Conservation (phyloP, 2,888 invertebrate genomes). For the Leptopilina syphax region DNA sequence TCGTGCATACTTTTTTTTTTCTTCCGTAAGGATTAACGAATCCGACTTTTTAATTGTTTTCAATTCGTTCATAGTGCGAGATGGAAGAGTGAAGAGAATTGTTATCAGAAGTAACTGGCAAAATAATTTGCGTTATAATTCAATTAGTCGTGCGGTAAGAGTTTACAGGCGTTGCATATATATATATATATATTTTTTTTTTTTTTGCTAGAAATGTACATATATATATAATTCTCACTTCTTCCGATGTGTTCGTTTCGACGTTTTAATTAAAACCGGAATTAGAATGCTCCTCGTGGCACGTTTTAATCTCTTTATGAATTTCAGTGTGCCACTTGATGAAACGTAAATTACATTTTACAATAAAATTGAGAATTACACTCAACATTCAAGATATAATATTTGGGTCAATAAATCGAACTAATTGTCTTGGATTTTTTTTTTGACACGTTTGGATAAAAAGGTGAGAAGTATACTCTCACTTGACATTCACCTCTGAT, state of each 20-base stretch:
- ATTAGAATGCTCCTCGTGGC: conserved; percentile 23
- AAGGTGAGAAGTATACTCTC: too few relatives aligned
- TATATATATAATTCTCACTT: too few relatives aligned
- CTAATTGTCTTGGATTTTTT: not conserved
- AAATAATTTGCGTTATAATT: conserved; percentile 30
- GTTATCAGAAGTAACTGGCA: conserved; percentile 11
- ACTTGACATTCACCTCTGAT: too few relatives aligned
- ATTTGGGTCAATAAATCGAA: conserved; percentile 10
- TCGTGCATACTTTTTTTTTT: not conserved
- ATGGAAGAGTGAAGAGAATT: not conserved
- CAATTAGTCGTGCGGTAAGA: conserved; percentile 23
- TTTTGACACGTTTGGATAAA: too few relatives aligned
- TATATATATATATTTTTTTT: conserved; percentile 9
- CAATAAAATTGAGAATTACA: not conserved
- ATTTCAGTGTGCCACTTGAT: conserved; percentile 24
- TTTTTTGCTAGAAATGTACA: not conserved
- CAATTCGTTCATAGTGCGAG: not conserved
- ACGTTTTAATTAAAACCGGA: conserved; percentile 34
- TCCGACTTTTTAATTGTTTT: conserved; percentile 15
- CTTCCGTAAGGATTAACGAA: not conserved
- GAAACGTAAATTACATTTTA: conserved; percentile 8
- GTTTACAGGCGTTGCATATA: conserved; percentile 11
- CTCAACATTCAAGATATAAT: not conserved
- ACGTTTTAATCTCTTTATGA: conserved; percentile 32
- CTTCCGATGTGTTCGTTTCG: conserved; percentile 25